Base-by-base conservation (phyloP, 2,113 vertebrate genomes). In the Tyto alba region DNA sequence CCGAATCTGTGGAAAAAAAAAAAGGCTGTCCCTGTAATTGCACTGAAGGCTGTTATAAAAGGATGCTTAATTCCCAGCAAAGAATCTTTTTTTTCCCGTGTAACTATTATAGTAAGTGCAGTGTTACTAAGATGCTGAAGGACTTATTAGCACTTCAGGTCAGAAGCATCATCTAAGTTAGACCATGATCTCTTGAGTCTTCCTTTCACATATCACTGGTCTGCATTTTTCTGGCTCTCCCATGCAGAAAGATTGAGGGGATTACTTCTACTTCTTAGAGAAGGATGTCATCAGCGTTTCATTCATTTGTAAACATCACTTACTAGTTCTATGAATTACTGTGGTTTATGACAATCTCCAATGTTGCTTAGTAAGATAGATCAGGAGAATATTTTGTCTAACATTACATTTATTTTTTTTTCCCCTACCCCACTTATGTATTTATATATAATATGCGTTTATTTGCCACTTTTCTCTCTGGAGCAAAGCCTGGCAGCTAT, bases 201-300 rank as follows among this genome's bases (percentile, higher is more conserved):
- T 55, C 45, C 29, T 68, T 74, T 45, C 47, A 17, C 20, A 7
- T 29, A 3, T 26, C 38, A 25, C 19, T 34, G 59, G 6, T 40
- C 52, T 36, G 38, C 17, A 6, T 56, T 85, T 66, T 50, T 48
- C 59, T 79, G 77, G 17, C 53, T 78, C n/a, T 62, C 36, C 80
- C 43, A 15, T 0, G 1, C 38, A 60, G 50, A 25, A 59, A 26
- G 43, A 38, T 0, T 18, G 48, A 48, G 30, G 48, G 50, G 52
- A 29, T 66, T 55, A 23, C 38, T 63, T 43, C 38, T 25, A n/a
- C 10, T 89, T 47, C 69, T 55, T 21, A 3, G 41, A 45, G 73
- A 41, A 30, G 34, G 59, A 21, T 3, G 0, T 62, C 48, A 47
- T 38, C 26, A 48, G 57, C 20, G 20, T 69, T 94, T 62, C 47